Base-by-base conservation (phyloP, 2,888 invertebrate genomes). In the Troglohyphantes excavatus region DNA sequence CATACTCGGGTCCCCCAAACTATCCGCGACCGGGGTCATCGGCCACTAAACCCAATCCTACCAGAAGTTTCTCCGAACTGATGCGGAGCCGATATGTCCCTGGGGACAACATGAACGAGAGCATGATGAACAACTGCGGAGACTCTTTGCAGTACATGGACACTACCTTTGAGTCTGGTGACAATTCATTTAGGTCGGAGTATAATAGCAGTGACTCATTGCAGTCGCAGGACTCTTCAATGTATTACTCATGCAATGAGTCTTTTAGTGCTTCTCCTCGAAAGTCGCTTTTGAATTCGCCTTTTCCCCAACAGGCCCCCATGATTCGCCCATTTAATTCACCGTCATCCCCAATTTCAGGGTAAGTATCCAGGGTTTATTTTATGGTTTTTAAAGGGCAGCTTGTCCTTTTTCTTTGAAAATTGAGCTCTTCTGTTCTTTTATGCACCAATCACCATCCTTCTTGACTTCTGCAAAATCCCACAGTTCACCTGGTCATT, bases 11-110 rank as follows among this genome's bases (percentile, higher is more conserved):
- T 6, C 79, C 79, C 7, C 53, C 84, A 11, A 23, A 79, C 1
- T 90, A 90, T 59, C 85, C 90, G 26, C 63, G 90, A 33, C 90
- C 90, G 11, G 65, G 85, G 39, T 90, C 90, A 11, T 90, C 90
- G 26, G 90, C 90, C 5, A 85, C 79, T 39, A 90, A 90, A 67
- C 84, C 90, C 0, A 90, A 90, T 85, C 84, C 78, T 5, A 65
- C 72, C 7, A 6, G 3, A 3, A 13, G 53, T 29, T 53, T 23
- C 26, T 27, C 53, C 13, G 33, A 68, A 2, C 3, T 19, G 0
- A 11, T 23, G 17, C 13, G 78, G 26, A 2, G 17, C n/a, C 23
- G 19, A 13, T 63, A n/a, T 26, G 65, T 21, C 7, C 19, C 46
- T 9, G 13, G 1, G 2, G 33, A 33, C 23, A 61, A 5, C 46